Conservation (phyloP, 1,140 invertebrate genomes). For the Dinoponera quadriceps region DNA sequence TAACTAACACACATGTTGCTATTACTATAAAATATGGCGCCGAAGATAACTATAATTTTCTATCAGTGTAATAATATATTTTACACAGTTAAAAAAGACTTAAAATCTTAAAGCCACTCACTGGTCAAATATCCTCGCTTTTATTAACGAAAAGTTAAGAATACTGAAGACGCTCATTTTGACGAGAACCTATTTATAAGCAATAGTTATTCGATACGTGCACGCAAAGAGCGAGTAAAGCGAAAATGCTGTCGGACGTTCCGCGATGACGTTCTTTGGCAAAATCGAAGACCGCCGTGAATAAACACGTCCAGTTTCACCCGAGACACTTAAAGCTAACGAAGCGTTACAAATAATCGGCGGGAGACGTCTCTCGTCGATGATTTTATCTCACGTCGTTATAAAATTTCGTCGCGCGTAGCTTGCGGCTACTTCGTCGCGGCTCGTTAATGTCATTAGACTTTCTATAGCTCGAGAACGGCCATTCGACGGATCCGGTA, state of each 20-base stretch:
- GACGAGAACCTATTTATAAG: too few species aligned
- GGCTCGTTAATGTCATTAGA: constrained; percentile 42
- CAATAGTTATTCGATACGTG: too few species aligned
- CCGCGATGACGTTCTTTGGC: background rate
- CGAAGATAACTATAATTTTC: too few species aligned
- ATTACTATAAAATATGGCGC: too few species aligned
- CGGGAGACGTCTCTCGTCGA: too few species aligned
- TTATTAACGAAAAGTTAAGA: too few species aligned
- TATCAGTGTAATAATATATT: background rate
- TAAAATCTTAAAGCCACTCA: too few species aligned
- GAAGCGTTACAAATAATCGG: constrained; percentile 19
- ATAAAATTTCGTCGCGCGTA: constrained; percentile 8
- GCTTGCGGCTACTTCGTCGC: background rate
- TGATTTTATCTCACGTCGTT: constrained; percentile 14
- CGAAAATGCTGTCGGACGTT: background rate
- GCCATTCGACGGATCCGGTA: constrained; percentile 26
- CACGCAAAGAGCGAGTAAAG: too few species aligned
- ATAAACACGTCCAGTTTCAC: background rate
- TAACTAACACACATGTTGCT: too few species aligned
- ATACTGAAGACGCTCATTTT: too few species aligned
- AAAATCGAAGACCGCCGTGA: background rate
- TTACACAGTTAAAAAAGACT: background rate
- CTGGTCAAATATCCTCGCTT: too few species aligned
- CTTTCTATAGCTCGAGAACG: constrained; percentile 31
- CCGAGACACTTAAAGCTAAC: background rate